Percentiles rank a stretch among this genome's conserved stretches.
These are phyloP conservation scores for Pristionchus mayeri DNA, from an alignment of 2,888 invertebrate species.

Conservation along the genomic window DNA sequence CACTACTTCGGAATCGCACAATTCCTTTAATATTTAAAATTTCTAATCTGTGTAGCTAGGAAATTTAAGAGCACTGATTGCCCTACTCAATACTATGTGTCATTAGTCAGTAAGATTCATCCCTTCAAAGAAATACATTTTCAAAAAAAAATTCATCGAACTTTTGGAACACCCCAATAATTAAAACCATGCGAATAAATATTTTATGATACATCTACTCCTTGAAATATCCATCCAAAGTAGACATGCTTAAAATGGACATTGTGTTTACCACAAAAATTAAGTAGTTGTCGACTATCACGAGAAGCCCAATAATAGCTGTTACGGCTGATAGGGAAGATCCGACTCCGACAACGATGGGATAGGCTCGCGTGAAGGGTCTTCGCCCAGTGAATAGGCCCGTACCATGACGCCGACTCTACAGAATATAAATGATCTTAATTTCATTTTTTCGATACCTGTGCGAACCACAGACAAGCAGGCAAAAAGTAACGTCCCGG, in stretches of 20 bases:
- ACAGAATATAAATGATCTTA: not conserved
- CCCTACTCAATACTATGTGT: no score
- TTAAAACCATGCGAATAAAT: no score
- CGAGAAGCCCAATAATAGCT: not conserved
- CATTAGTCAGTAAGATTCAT: no score
- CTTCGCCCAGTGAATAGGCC: not conserved
- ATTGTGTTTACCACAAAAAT: not conserved
- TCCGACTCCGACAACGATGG: not conserved
- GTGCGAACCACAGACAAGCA: not conserved
- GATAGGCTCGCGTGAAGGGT: not conserved
- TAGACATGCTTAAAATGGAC: no score
- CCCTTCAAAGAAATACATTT: no score
- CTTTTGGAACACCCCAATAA: no score
- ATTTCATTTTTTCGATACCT: not conserved
- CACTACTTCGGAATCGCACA: no score
- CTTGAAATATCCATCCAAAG: not conserved
- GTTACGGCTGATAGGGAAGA: not conserved
- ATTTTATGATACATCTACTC: no score
- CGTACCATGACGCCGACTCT: conserved; percentile 10
- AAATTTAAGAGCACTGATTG: no score
- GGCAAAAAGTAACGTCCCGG: not conserved
- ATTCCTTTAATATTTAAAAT: no score
- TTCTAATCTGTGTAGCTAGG: no score
- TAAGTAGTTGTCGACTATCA: not conserved
- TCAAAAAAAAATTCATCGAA: no score